Evolutionary conservation across 2,113 vertebrate genomes (phyloP), one percentile per base, ranked within the genome.

Genomic region (Acinonyx jubatus): DNA sequence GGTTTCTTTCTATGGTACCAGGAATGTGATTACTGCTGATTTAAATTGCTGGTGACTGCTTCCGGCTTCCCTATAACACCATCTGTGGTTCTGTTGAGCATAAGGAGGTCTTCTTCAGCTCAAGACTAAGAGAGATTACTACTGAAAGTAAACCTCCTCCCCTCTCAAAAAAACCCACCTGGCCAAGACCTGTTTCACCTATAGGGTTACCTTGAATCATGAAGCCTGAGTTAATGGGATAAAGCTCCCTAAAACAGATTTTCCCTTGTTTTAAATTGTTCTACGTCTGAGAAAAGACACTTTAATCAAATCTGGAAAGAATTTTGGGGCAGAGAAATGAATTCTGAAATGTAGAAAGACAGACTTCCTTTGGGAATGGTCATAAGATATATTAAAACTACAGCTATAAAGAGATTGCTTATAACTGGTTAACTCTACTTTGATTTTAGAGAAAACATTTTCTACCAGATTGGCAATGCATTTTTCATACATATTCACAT

Each of bases 231-330:
- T 10, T 14, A 27, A 89, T 78, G 31, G 27, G 69, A 76, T 63
- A 66, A 69, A 50, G 2, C 5, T 85, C 29, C 29, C 68, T 65
- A 38, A 83, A 95, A 69, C 5, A 61, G 31, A 15, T 55, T 95
- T 85, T 74, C 61, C 38, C 31, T 93, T 96, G 21, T 81, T 93
- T 95, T 33, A 94, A 94, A 92, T 93, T 92, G 82, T 89, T 91
- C 50, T 88, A 76, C 33, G 68, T 41, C 36, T 66, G 33, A 94
- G 71, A 85, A 95, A 92, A 96, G 65, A 81, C 16, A 87, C 91
- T 94, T 95, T 90, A 94, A 93, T 94, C 45, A 85, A 93, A 73
- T 88, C 45, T 85, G 71, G 23, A 86, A 91, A 89, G 36, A 93
- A 74, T 89, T 45, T 76, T 31, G 52, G 45, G 45, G 45, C 12